Percentiles rank a stretch among this genome's conserved stretches.
phyloP scores from a whole-genome alignment of 2,797 vertebrate species.

The Hippocampus kuda region DNA sequence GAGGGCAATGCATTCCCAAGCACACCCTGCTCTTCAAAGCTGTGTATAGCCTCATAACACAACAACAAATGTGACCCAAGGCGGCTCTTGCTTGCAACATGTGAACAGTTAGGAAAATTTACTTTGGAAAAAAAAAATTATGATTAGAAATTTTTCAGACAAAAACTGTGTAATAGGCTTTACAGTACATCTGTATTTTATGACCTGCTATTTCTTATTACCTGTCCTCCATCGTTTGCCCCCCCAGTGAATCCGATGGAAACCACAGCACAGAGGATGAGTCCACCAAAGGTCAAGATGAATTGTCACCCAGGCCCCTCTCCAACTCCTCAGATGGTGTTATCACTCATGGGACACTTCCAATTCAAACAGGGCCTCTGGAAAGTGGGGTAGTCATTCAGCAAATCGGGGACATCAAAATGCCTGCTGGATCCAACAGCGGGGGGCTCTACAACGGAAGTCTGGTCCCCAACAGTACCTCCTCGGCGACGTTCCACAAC shows the following conservation, averaged over 20 bases:
- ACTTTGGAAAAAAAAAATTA: not conserved
- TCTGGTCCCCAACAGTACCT: slow-evolving; percentile 77
- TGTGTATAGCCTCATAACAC: slow-evolving; percentile 27
- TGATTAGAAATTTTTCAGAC: not conserved
- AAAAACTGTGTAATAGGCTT: not conserved
- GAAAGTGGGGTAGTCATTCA: slow-evolving; percentile 82
- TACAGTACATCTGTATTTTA: slow-evolving; percentile 4
- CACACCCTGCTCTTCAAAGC: slow-evolving; percentile 41
- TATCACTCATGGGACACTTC: slow-evolving; percentile 69
- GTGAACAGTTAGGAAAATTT: not conserved
- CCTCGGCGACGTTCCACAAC: slow-evolving; percentile 85
- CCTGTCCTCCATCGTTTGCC: not conserved
- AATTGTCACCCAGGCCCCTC: slow-evolving; percentile 87
- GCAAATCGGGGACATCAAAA: slow-evolving; percentile 93
- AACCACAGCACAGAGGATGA: slow-evolving; percentile 84
- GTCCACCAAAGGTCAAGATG: slow-evolving; percentile 95
- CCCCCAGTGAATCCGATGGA: slow-evolving; percentile 62
- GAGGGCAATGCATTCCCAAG: slow-evolving; percentile 33
- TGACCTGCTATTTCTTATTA: slow-evolving; percentile 1
- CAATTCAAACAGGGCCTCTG: slow-evolving; percentile 57
- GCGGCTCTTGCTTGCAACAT: not conserved
- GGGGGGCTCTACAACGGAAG: slow-evolving; percentile 81
- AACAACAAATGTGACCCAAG: slow-evolving; percentile 31
- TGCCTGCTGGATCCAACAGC: slow-evolving; percentile 77
- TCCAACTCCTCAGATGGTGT: slow-evolving; percentile 76